Conservation (phyloP, 2,888 invertebrate species). For the Julus scanicus region DNA sequence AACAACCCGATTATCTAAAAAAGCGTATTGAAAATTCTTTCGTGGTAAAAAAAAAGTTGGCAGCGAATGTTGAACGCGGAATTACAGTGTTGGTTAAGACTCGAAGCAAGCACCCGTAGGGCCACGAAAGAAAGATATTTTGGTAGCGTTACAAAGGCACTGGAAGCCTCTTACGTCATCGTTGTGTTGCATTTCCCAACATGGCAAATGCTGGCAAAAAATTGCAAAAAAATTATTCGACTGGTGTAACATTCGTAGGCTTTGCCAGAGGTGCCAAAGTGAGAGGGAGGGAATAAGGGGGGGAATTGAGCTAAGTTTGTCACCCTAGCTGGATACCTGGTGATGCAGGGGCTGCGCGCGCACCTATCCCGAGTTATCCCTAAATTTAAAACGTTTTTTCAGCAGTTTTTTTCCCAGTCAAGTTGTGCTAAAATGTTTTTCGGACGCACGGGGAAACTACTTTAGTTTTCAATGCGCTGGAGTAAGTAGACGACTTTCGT, state of each 20-base stretch:
- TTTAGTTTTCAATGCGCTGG: not conserved
- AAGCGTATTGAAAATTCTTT: constrained; percentile 20
- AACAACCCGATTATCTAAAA: not conserved
- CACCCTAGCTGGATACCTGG: constrained; percentile 34
- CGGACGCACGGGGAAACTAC: not conserved
- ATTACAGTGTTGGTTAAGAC: constrained; percentile 23
- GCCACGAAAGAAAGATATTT: constrained; percentile 8
- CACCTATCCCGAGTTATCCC: not conserved
- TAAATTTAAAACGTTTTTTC: not conserved
- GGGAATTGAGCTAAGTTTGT: constrained; percentile 10
- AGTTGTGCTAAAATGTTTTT: not conserved
- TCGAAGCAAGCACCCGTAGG: not conserved
- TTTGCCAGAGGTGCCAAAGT: constrained; percentile 10
- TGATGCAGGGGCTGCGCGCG: constrained; percentile 34
- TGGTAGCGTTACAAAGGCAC: constrained; percentile 39
- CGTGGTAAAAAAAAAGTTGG: not conserved
- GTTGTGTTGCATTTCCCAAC: not conserved
- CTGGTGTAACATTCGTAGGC: constrained; percentile 39
- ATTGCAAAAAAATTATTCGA: not conserved
- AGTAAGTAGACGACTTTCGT: not conserved
- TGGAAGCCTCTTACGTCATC: constrained; percentile 25
- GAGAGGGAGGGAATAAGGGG: constrained; percentile 26
- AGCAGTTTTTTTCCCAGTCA: not conserved
- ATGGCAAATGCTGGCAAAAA: constrained; percentile 34
- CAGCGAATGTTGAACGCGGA: not conserved